Evolutionary conservation across 2,888 invertebrate species (phyloP), one percentile per base, ranked within the genome.

Genomic region (Caenorhabditis zanzibari): DNA sequence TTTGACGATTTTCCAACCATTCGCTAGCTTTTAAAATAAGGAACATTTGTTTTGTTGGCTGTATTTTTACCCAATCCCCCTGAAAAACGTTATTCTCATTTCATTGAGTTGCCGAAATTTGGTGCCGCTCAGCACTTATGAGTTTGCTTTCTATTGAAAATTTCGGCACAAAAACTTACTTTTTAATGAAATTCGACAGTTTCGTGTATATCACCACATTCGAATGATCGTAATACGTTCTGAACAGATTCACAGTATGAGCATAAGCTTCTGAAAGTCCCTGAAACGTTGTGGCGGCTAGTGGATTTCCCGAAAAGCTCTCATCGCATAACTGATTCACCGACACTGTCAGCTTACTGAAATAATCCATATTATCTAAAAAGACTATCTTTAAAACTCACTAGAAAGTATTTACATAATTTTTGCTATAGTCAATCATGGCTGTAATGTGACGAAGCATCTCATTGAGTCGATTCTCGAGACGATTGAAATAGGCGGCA

Each of bases 401-500:
- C 97, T 96, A 96, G 94, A 97, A 97, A 93, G 97, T 96, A 93
- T 95, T 95, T 92, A 96, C 95, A 94, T 96, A 97, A 89, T 95
- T 95, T 94, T 97, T 97, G 86, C 97, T 97, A 84, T 96, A 95
- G 90, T 97, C 97, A 88, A 97, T 95, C 95, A 97, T 97, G 88
- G 95, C 94, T 91, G 95, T 95, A 93, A 97, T 96, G 91, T 96
- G 95, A 94, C 97, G 97, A 76, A 97, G 94, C 59, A 95, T 93
- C 94, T 89, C 89, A 63, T 86, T 89, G n/a, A 89, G 68, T 19
- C 88, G 72, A 52, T 83, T 85, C 56, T 89, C 89, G 35, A 89
- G 77, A 44, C 84, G 52, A 56, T 82, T 82, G 54, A 89, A 86
- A 76, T 89, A 86, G 16, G 66, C 61, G 14, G 75, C 61, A 71